These are phyloP conservation scores for Leptocoma aspasia DNA, from an alignment of 2,113 vertebrate genomes.

Conservation along the genomic window DNA sequence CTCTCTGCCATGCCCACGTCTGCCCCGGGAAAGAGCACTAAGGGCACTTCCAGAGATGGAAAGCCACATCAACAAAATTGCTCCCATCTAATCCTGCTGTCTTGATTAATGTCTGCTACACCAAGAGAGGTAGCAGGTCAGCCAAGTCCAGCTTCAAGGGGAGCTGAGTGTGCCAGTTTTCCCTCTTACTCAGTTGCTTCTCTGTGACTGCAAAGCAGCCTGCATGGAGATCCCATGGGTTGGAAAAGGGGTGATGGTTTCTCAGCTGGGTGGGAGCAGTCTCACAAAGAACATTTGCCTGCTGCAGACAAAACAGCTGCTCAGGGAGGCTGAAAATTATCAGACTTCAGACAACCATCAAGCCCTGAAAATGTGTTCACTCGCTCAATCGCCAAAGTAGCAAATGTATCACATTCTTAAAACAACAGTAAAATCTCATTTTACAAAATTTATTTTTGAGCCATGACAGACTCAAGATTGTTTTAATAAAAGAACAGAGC, in stretches of 20 bases:
- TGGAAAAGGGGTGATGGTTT: background rate
- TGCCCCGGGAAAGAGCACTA: accelerated
- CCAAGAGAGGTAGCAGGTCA: background rate
- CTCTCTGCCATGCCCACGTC: background rate
- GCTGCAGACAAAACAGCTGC: background rate
- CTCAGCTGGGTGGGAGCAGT: background rate
- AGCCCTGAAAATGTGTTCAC: background rate
- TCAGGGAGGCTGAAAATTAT: background rate
- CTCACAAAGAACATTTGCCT: background rate
- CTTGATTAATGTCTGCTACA: constrained; percentile 13
- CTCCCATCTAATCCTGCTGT: background rate
- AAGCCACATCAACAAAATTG: background rate
- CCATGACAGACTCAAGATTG: background rate
- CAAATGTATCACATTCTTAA: background rate
- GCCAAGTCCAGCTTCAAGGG: background rate
- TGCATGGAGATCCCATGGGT: background rate
- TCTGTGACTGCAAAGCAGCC: background rate
- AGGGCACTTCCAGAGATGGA: background rate
- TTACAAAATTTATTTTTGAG: background rate
- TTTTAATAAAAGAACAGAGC: background rate
- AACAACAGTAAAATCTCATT: background rate
- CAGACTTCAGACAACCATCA: background rate
- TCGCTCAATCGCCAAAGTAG: background rate
- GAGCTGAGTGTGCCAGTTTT: background rate
- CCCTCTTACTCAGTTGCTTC: background rate